Percentiles rank a stretch among this genome's conserved stretches.
These are phyloP conservation scores for Spermophilus dauricus DNA, from an alignment of 2,113 vertebrate species.

Conservation along the genomic window DNA sequence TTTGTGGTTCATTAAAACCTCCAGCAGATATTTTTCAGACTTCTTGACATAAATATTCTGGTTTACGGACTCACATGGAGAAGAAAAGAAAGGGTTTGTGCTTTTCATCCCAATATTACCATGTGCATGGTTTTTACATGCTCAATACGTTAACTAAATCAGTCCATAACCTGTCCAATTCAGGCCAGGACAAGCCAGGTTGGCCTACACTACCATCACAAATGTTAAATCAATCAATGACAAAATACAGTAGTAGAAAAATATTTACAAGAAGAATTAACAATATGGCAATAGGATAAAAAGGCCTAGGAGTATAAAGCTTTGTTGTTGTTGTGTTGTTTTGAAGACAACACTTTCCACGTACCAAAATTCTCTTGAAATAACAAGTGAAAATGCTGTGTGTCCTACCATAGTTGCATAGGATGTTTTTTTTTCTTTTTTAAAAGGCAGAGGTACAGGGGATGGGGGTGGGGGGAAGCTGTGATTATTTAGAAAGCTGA, in stretches of 20 bases:
- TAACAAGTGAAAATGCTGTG: constrained; percentile 25
- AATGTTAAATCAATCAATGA: constrained; percentile 36
- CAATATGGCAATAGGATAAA: background rate
- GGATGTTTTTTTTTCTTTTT: background rate
- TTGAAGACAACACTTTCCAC: background rate
- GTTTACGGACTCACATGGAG: constrained; percentile 3
- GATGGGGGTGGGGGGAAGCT: background rate
- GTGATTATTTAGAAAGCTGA: constrained; percentile 86
- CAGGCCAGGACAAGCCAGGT: background rate
- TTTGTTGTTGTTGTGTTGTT: background rate
- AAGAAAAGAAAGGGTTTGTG: constrained; percentile 12
- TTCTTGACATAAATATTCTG: constrained; percentile 51
- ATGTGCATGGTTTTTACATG: background rate
- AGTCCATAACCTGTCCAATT: background rate
- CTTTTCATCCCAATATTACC: background rate
- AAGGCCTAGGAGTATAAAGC: accelerated
- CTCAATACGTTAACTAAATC: background rate
- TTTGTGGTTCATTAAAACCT: constrained; percentile 60
- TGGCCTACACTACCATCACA: background rate
- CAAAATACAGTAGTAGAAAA: background rate
- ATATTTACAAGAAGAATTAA: background rate
- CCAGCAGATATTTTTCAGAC: constrained; percentile 56
- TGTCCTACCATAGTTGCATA: constrained; percentile 4
- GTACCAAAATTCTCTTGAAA: constrained; percentile 28
- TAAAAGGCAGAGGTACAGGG: constrained; percentile 47